Evolutionary conservation across 2,888 invertebrate genomes (phyloP).

Genomic region (Agrotis clavis): DNA sequence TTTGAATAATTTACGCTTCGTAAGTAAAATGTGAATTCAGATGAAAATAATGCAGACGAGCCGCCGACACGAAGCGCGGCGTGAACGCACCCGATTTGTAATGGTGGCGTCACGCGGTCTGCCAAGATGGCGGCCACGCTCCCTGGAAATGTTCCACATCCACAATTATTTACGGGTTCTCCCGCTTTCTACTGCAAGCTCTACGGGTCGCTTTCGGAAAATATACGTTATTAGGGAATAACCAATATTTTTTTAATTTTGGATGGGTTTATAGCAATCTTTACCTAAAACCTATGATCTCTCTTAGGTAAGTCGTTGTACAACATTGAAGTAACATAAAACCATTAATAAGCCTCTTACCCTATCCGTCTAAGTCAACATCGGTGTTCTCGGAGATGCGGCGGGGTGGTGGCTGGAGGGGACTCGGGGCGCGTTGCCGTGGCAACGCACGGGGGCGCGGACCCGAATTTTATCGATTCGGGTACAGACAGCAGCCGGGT

Average conservation of each 20-base stretch:
- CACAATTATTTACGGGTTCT: constrained; percentile 78
- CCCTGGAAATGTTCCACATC: constrained; percentile 78
- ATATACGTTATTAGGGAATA: constrained; percentile 57
- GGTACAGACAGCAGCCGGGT: constrained; percentile 89
- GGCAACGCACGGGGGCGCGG: constrained; percentile 88
- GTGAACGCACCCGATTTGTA: constrained; percentile 83
- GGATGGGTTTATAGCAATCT: constrained; percentile 33
- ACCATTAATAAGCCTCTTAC: constrained; percentile 91
- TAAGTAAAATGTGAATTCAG: constrained; percentile 61
- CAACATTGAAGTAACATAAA: constrained; percentile 87
- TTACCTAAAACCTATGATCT: constrained; percentile 53
- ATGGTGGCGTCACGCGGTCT: constrained; percentile 91
- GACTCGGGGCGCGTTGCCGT: constrained; percentile 83
- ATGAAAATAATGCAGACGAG: constrained; percentile 72
- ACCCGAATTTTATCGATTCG: constrained; percentile 91
- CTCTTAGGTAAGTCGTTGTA: constrained; percentile 69
- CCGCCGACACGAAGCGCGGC: constrained; percentile 60
- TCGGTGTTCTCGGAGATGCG: constrained; percentile 87
- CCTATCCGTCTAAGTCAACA: constrained; percentile 91
- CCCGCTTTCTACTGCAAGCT: constrained; percentile 74
- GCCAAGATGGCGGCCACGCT: constrained; percentile 84
- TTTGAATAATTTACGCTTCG: constrained; percentile 56
- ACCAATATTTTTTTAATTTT: constrained; percentile 54
- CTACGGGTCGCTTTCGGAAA: constrained; percentile 58
- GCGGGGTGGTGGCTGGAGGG: constrained; percentile 74